Conservation (phyloP, 2,888 invertebrate genomes). For the Nomada ferruginata region DNA sequence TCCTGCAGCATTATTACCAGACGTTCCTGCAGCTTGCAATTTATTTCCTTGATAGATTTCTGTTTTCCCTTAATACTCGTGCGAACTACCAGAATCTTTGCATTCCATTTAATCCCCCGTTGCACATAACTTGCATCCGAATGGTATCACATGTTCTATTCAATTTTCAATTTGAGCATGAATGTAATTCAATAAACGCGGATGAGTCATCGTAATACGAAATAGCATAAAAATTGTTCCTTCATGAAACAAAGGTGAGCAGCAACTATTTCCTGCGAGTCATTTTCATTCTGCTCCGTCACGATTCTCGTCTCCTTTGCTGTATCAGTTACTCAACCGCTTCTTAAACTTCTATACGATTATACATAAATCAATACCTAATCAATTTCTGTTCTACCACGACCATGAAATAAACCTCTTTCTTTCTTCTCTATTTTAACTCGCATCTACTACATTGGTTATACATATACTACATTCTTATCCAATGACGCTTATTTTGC, state of each 20-base stretch:
- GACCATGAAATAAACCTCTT: background rate
- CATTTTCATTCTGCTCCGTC: constrained; percentile 3
- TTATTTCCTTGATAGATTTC: background rate
- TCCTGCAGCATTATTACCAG: constrained; percentile 4
- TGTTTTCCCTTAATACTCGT: background rate
- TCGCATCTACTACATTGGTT: background rate
- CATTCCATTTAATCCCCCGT: background rate
- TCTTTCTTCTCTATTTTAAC: background rate
- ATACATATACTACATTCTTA: background rate
- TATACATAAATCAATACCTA: constrained; percentile 16
- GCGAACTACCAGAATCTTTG: background rate
- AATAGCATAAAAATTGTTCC: background rate
- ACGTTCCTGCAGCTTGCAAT: constrained; percentile 2
- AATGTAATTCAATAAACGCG: background rate
- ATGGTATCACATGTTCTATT: background rate
- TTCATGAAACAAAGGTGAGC: background rate
- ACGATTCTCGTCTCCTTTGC: constrained; percentile 1
- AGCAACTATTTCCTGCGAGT: background rate
- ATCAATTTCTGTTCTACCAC: background rate
- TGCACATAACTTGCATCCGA: background rate
- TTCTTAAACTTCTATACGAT: constrained; percentile 2
- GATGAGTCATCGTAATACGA: background rate
- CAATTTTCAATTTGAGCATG: background rate
- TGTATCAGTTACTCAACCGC: constrained; percentile 4
- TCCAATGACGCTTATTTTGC: background rate